Base-by-base conservation (phyloP, 2,797 vertebrate species). In the Thalassophryne amazonica region DNA sequence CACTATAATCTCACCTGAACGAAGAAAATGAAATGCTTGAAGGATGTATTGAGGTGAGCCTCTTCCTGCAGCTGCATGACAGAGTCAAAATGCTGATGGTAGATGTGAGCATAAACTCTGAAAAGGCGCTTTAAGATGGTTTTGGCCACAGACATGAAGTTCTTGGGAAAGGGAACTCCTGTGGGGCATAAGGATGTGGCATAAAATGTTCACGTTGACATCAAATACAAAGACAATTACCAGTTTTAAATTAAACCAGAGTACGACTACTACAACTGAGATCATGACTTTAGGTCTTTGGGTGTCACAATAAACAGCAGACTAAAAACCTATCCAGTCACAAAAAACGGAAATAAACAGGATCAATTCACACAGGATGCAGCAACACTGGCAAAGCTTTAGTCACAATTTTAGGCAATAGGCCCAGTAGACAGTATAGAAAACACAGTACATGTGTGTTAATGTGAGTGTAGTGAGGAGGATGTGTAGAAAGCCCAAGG, bases 1-100 rank as follows among this genome's bases (percentile, higher is more conserved):
- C 1, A 7, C 3, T 6, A 31, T 18, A 6, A 43, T 23, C 85
- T 76, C 40, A 97, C 96, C 94, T 98, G 96, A 79, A 98, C 94
- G 3, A 98, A 98, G 89, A 97, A 98, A 81, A 98, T 98, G 88
- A 98, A 98, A 90, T 98, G 95, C 89, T 98, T 98, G 86, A 98
- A 98, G 83, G 96, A 98, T 71, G 96, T 98, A 90, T 98, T 98
- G 80, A 98, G 95, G 68, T 98, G 96, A 21, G 95, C 96, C 85
- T 98, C 95, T 85, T 98, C 96, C 78, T 98, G 95, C 69, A 98
- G 91, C 89, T 95, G 91, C 91, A 96, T 98, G 75, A 98, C 96
- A 0, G 95, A 95, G 60, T 97, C 95, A 37, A 98, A 98, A 87
- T 98, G 96, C 86, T 98, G 95, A 79, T 98, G 95, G 86, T 98